Evolutionary conservation across 1,140 invertebrate species (phyloP).

Genomic region (Aphelinus certus): DNA sequence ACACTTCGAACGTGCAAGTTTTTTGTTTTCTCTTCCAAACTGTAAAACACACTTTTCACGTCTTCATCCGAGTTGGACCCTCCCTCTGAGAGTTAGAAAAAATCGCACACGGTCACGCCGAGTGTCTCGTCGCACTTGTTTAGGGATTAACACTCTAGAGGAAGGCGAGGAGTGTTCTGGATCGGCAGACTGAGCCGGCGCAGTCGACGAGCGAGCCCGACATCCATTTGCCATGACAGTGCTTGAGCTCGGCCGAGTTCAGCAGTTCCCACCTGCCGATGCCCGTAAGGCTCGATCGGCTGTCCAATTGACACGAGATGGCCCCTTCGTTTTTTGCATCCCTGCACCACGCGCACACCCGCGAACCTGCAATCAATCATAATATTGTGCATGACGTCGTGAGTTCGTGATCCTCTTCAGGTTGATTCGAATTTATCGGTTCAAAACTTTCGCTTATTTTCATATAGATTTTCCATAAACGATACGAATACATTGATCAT

Average conservation of each 20-base stretch:
- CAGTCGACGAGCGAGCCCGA: slow-evolving; percentile 7
- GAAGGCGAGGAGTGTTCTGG: slow-evolving; percentile 4
- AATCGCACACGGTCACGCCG: neutral
- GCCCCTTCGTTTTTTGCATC: neutral
- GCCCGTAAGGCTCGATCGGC: slow-evolving; percentile 1
- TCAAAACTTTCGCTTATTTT: no score
- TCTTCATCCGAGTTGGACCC: neutral
- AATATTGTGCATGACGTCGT: no score
- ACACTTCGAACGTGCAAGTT: neutral
- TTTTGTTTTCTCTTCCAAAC: neutral
- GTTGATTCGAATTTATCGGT: no score
- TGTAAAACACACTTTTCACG: neutral
- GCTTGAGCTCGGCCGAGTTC: neutral
- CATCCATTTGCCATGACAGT: slow-evolving; percentile 38
- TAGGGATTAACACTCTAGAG: neutral
- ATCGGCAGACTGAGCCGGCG: neutral
- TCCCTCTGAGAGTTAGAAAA: no score
- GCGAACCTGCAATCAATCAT: slow-evolving; percentile 22
- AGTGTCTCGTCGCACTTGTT: neutral
- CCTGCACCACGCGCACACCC: slow-evolving; percentile 29
- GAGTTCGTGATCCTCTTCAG: no score
- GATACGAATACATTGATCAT: no score
- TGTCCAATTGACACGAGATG: slow-evolving; percentile 10
- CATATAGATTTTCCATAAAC: no score
- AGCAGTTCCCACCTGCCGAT: slow-evolving; percentile 33